These are phyloP conservation scores for Drosophila sproati DNA, from an alignment of 1,140 invertebrate species.

Conservation along the genomic window DNA sequence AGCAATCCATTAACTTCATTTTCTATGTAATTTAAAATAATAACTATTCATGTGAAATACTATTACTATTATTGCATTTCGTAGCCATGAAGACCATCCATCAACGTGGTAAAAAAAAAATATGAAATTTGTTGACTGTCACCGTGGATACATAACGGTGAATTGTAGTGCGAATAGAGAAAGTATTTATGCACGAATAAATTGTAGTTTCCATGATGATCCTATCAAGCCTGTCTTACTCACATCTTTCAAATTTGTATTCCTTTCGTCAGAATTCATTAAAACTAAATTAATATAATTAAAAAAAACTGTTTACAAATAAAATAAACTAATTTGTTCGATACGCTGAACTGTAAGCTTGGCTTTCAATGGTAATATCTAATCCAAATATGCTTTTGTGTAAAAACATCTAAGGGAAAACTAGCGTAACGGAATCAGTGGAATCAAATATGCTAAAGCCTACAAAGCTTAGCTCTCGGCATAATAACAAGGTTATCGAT, in stretches of 20 bases:
- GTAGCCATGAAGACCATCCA: background rate
- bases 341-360: conserved; percentile 7
- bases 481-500: background rate
- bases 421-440: conserved; percentile 1
- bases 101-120: background rate
- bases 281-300: conserved; percentile 20
- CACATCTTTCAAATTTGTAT: conserved; percentile 35
- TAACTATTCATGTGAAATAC: background rate
- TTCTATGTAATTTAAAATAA: too few species aligned
- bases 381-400: conserved; percentile 12
- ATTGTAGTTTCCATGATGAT: background rate
- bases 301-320: conserved; percentile 9
- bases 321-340: conserved; percentile 2
- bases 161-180: background rate
- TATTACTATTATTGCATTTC: background rate
- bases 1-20: background rate
- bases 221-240: background rate
- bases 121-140: background rate
- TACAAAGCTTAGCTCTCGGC: background rate
- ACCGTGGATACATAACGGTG: background rate
- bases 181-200: background rate
- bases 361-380: conserved; percentile 21
- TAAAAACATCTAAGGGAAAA: conserved; percentile 4
- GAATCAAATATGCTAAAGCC: background rate
- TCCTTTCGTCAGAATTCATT: conserved; percentile 32